A percentile compares a stretch with the other conserved stretches of the same genome.
These are phyloP conservation scores for Cyclargus thomasi DNA, from an alignment of 1,140 invertebrate species.

Conservation along the genomic window DNA sequence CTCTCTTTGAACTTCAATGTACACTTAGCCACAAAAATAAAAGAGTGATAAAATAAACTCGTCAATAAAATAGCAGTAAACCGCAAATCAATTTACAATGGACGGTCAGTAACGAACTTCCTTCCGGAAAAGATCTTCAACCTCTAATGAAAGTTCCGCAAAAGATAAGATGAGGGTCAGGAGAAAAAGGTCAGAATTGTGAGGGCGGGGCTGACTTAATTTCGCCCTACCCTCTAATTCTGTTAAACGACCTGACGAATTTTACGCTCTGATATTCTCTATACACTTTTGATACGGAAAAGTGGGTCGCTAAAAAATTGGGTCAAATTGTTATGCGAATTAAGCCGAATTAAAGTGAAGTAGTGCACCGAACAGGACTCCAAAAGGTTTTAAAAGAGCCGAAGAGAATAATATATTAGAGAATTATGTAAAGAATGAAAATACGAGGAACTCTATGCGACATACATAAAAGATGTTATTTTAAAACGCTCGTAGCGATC, in stretches of 20 bases:
- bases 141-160: constrained; percentile 50
- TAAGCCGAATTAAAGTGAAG: constrained; percentile 9
- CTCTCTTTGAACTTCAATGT: too few species aligned
- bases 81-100: not conserved
- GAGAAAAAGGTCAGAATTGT: constrained; percentile 54
- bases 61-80: not conserved
- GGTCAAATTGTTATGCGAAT: constrained; percentile 10
- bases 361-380: not conserved
- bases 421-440: too few species aligned
- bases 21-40: not conserved
- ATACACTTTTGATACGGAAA: constrained; percentile 32
- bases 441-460: too few species aligned
- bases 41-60: not conserved
- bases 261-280: constrained; percentile 43
- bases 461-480: too few species aligned
- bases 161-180: constrained; percentile 58
- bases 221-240: constrained; percentile 52
- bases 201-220: constrained; percentile 51
- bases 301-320: not conserved
- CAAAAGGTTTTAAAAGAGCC: too few species aligned
- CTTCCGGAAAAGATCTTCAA: too few species aligned
- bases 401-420: too few species aligned
- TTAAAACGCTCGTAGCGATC: too few species aligned
- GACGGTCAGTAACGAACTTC: not conserved
- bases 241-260: constrained; percentile 43